These are phyloP conservation scores for Fratercula arctica DNA, from an alignment of 2,797 vertebrate species.

Conservation along the genomic window DNA sequence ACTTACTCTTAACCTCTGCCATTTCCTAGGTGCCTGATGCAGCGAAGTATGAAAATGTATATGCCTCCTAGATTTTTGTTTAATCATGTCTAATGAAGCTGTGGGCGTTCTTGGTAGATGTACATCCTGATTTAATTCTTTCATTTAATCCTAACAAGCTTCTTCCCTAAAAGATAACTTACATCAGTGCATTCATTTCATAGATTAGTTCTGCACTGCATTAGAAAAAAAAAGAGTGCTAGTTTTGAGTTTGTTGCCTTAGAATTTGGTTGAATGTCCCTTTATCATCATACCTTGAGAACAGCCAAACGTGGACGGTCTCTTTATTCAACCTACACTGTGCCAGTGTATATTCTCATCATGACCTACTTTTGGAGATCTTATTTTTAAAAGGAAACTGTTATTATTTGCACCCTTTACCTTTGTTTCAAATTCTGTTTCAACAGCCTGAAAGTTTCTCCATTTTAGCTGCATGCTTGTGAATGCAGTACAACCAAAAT, in stretches of 20 bases:
- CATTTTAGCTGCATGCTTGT: neutral
- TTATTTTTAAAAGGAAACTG: neutral
- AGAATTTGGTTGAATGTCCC: neutral
- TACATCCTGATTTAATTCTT: neutral
- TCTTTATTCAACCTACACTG: neutral
- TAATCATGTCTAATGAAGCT: neutral
- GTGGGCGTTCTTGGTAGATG: neutral
- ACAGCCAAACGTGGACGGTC: neutral
- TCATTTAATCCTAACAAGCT: neutral
- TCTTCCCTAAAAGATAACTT: neutral
- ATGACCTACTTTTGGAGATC: neutral
- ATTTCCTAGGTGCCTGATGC: neutral
- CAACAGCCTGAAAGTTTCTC: neutral
- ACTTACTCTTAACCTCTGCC: conserved; percentile 9
- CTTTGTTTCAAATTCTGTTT: neutral
- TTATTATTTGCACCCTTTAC: neutral
- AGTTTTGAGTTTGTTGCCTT: neutral
- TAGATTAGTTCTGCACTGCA: neutral
- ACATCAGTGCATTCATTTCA: neutral
- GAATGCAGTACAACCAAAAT: neutral
- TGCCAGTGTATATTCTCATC: neutral
- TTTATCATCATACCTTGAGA: neutral
- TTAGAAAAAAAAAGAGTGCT: rapidly evolving
- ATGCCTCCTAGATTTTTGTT: neutral
- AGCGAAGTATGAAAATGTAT: conserved; percentile 6